phyloP scores from a whole-genome alignment of 1,140 invertebrate genomes.

The Drosophila bocqueti region DNA sequence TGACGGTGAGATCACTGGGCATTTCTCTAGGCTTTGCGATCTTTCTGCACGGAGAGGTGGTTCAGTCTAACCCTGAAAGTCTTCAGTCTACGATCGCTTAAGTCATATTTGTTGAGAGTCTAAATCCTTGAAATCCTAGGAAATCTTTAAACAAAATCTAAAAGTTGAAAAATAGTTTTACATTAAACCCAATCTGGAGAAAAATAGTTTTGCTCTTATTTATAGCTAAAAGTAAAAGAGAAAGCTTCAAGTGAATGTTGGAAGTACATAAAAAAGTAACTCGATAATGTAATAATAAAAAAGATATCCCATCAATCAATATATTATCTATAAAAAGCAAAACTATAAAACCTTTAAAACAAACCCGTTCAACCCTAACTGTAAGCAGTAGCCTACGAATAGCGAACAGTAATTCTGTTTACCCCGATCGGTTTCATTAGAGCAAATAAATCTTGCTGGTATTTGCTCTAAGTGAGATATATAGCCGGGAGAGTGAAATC shows the following conservation, averaged over 20 bases:
- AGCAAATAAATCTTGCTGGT: conserved; percentile 6
- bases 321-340: not conserved
- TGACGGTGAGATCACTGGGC: conserved; percentile 28
- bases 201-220: not conserved
- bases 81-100: conserved; percentile 1
- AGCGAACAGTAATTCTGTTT: conserved; percentile 6
- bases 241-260: conserved; percentile 8
- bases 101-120: not conserved
- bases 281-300: not conserved
- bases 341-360: not conserved
- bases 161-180: too few relatives aligned
- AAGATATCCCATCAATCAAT: conserved; percentile 3
- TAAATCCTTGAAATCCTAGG: too few relatives aligned
- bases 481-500: conserved; percentile 19
- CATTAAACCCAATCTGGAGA: too few relatives aligned
- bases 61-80: conserved; percentile 12
- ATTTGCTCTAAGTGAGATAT: conserved; percentile 8
- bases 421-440: conserved; percentile 7
- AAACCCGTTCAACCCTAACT: not conserved
- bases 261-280: not conserved
- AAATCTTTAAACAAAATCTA: not conserved
- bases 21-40: conserved; percentile 28
- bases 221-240: not conserved
- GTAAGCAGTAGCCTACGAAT: not conserved
- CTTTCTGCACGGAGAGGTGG: conserved; percentile 10